phyloP scores from a whole-genome alignment of 2,113 vertebrate genomes.

The Ahaetulla prasina region DNA sequence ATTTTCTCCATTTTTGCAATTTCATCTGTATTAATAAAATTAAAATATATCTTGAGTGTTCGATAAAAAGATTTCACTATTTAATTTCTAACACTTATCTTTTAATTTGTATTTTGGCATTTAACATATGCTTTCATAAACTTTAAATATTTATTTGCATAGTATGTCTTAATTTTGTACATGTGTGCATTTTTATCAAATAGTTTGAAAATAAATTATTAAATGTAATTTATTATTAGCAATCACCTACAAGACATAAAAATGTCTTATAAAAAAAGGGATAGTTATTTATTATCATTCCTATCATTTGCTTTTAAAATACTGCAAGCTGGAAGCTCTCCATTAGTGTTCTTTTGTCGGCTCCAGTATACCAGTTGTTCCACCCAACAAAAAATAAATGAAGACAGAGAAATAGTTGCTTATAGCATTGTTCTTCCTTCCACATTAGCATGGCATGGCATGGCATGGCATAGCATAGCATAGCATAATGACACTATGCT shows the following conservation, averaged over 20 bases:
- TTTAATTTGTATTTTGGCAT: background rate
- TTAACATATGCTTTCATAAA: background rate
- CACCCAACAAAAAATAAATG: background rate
- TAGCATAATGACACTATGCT: background rate
- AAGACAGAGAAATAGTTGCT: background rate
- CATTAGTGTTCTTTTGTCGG: background rate
- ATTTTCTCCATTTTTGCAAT: background rate
- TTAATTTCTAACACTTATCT: background rate
- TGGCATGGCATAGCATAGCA: background rate
- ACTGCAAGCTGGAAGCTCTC: slow-evolving; percentile 21
- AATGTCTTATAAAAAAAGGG: background rate
- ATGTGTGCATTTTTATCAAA: background rate
- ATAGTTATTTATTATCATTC: background rate
- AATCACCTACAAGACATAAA: background rate
- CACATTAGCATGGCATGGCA: background rate
- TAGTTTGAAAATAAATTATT: background rate
- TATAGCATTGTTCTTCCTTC: background rate
- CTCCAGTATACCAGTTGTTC: background rate
- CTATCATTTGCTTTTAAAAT: background rate
- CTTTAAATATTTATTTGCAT: background rate
- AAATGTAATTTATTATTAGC: background rate
- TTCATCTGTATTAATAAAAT: background rate
- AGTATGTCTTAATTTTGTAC: background rate
- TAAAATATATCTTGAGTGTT: background rate
- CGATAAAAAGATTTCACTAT: background rate